Conservation (phyloP, 2,888 invertebrate genomes). For the Busseola fusca region DNA sequence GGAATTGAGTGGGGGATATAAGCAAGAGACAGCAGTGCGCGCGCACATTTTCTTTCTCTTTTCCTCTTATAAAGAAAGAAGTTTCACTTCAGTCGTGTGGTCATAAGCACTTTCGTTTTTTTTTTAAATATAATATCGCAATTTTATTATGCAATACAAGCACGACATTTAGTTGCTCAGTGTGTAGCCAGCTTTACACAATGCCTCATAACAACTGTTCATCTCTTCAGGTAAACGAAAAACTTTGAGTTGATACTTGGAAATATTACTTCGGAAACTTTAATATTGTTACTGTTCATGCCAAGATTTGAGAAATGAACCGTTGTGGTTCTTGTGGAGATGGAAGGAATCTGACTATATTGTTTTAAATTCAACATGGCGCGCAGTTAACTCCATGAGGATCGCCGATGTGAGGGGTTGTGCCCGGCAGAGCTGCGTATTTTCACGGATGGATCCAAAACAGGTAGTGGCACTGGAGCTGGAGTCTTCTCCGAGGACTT, state of each 20-base stretch:
- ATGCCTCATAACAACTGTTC: constrained; percentile 30
- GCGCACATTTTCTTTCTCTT: no score
- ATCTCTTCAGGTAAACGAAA: constrained; percentile 41
- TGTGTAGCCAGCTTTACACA: constrained; percentile 1
- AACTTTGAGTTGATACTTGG: constrained; percentile 35
- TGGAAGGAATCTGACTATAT: background rate
- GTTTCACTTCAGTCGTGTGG: no score
- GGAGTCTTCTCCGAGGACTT: no score
- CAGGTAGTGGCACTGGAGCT: no score
- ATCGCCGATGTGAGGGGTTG: no score
- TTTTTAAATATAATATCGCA: background rate
- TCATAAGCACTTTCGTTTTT: no score
- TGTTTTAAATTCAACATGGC: background rate
- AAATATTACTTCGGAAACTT: constrained; percentile 43
- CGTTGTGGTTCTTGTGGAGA: constrained; percentile 5
- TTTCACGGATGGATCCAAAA: no score
- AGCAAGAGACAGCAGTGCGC: no score
- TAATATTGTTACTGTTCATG: constrained; percentile 40
- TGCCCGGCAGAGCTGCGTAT: no score
- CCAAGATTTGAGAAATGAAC: constrained; percentile 17
- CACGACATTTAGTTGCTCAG: background rate
- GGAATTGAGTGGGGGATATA: no score
- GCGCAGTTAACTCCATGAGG: no score
- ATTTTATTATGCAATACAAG: background rate
- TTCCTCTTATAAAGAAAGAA: no score